These are phyloP conservation scores for Oryzaephilus surinamensis DNA, from an alignment of 1,140 invertebrate genomes.

Conservation along the genomic window DNA sequence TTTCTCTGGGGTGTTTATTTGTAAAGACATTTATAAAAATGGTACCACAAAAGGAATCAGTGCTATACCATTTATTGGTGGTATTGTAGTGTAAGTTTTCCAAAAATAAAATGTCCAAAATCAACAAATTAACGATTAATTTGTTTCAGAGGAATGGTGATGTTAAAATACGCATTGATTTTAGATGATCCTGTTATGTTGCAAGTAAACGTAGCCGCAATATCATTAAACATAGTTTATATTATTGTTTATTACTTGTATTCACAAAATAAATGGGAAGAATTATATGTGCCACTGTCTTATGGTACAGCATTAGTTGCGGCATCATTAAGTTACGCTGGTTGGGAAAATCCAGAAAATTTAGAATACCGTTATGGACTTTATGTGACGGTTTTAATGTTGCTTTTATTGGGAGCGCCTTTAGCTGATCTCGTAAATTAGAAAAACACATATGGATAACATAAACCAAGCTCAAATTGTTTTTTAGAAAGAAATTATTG, in stretches of 20 bases:
- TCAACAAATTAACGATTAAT: conserved; percentile 2
- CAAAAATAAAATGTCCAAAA: conserved; percentile 1
- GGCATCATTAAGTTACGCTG: conserved; percentile 49
- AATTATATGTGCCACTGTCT: conserved; percentile 39
- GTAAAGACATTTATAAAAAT: conserved; percentile 58
- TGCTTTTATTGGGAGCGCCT: conserved; percentile 58
- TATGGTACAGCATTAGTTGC: conserved; percentile 44
- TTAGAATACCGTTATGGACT: conserved; percentile 59
- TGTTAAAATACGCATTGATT: conserved; percentile 58
- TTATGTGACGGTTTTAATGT: conserved; percentile 55
- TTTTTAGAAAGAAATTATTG: conserved; percentile 55
- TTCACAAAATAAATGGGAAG: conserved; percentile 42
- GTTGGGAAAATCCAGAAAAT: conserved; percentile 47
- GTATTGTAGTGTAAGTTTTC: conserved; percentile 58
- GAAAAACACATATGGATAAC: conserved; percentile 10
- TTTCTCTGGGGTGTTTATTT: conserved; percentile 53
- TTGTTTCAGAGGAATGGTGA: conserved; percentile 51
- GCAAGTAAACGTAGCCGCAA: conserved; percentile 59
- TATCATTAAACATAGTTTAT: conserved; percentile 54
- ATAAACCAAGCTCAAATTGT: conserved; percentile 4
- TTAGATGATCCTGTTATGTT: conserved; percentile 61
- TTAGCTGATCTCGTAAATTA: conserved; percentile 53
- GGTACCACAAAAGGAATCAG: conserved; percentile 49
- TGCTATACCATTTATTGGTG: conserved; percentile 57
- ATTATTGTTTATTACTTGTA: conserved; percentile 54